Conservation (phyloP, 2,113 vertebrate species). For the Kryptolebias marmoratus region DNA sequence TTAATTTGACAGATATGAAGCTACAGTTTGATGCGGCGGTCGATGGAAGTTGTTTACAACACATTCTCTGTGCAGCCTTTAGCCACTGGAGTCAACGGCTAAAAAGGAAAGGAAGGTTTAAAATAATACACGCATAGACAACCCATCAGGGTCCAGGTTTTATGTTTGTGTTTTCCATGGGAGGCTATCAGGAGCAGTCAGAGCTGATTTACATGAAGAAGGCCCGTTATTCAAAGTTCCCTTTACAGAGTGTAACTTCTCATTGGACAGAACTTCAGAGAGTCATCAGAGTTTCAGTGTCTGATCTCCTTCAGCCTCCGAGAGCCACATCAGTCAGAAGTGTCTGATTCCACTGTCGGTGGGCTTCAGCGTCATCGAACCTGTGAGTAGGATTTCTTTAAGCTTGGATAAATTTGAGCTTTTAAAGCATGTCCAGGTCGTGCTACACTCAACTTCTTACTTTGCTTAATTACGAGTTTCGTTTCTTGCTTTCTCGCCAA, state of each 20-base stretch:
- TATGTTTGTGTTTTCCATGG: too few relatives aligned
- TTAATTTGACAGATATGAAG: too few relatives aligned
- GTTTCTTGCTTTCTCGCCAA: too few relatives aligned
- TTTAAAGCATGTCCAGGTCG: too few relatives aligned
- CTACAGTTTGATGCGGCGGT: too few relatives aligned
- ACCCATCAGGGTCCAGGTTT: neutral
- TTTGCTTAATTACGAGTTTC: too few relatives aligned
- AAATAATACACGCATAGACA: too few relatives aligned
- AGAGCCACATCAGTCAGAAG: neutral
- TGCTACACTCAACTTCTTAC: too few relatives aligned
- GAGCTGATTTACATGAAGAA: conserved; percentile 35
- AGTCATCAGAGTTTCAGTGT: neutral
- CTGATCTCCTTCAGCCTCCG: neutral
- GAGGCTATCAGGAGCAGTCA: neutral
- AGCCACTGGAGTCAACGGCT: too few relatives aligned
- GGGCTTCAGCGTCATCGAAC: neutral
- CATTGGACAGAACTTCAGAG: conserved; percentile 18
- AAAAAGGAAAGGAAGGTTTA: too few relatives aligned
- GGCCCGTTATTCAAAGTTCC: conserved; percentile 46
- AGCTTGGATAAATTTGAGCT: neutral
- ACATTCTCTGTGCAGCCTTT: too few relatives aligned
- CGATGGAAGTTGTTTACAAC: too few relatives aligned
- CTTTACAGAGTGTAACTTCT: conserved; percentile 10
- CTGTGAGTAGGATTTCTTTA: neutral
- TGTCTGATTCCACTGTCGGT: neutral